phyloP scores from a whole-genome alignment of 2,113 vertebrate species.

The Mobula birostris region DNA sequence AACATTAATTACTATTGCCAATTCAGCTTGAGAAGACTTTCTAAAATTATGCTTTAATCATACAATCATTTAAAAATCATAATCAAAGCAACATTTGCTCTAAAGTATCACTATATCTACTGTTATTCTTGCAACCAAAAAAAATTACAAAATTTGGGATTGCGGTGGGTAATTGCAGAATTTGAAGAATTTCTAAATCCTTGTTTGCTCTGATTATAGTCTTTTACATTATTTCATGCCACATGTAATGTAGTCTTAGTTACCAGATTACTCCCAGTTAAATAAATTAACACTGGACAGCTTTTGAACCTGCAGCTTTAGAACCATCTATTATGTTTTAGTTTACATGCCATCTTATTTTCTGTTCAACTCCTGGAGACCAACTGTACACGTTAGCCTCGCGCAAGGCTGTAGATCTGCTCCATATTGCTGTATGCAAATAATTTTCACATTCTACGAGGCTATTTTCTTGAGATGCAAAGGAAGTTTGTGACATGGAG shows the following conservation, averaged over 20 bases:
- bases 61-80: neutral
- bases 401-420: constrained; percentile 49
- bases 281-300: constrained; percentile 1
- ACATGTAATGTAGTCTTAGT: constrained; percentile 5
- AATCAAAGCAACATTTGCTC: neutral
- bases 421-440: constrained; percentile 69
- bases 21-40: neutral
- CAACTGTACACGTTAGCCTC: constrained; percentile 49
- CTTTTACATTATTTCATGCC: neutral
- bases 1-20: neutral
- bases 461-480: constrained; percentile 84
- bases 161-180: no score
- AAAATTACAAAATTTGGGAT: neutral
- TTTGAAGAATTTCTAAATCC: neutral
- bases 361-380: constrained; percentile 42
- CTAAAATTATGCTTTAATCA: neutral
- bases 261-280: neutral
- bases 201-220: neutral
- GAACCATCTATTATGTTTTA: neutral
- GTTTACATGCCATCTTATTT: constrained; percentile 35
- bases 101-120: neutral
- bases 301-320: neutral
- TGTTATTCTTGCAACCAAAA: neutral
- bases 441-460: constrained; percentile 53
- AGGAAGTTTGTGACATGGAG: constrained; percentile 67